Base-by-base conservation (phyloP, 2,888 invertebrate species). In the Cheilosia pagana region DNA sequence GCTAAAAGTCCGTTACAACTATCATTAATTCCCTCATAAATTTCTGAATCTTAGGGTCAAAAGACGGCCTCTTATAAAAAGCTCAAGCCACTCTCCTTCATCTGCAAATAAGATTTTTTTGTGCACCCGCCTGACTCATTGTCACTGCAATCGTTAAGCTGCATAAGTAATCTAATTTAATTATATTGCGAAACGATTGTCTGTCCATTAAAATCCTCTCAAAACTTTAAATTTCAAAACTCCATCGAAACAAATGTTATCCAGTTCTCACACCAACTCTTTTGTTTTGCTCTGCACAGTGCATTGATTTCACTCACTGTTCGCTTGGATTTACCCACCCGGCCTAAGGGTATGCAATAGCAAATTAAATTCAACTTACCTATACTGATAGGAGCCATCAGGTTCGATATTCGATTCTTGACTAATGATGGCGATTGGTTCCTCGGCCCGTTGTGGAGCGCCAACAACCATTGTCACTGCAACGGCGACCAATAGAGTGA, bases 381-480 rank as follows among this genome's bases (percentile, higher is more conserved):
- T 95, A 93, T 94, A 95, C 90, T 94, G 93, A 88, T 95, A 95
- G 45, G 95, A 94, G 81, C 95, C 95, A 90, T 95, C 95, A 1
- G 95, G 94, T 88, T 95, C 94, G 87, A 95, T 94, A 88, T 95
- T 95, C 81, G 95, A 95, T 81, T 94, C 94, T 90, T 95, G 95
- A 88, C 94, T 95, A 81, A 95, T 90, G 83, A 95, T 96, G 77
- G 94, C 94, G 60, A 93, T 94, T 88, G 94, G 93, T 31, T 93
- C 94, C 31, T 91, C 89, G 35, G 92, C 90, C 81, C 93, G 93
- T 89, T 95, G 95, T 23, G 95, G 95, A n/a, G 92, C 92, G 60
- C 91, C 92, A 50, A 90, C 88, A 31, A 93, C 93, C 78, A 93
- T 89, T 63, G 92, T 90, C 23, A 91, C 87, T 75, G 90, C 88